phyloP scores from a whole-genome alignment of 1,140 invertebrate species.

The Drosophila tropicalis region DNA sequence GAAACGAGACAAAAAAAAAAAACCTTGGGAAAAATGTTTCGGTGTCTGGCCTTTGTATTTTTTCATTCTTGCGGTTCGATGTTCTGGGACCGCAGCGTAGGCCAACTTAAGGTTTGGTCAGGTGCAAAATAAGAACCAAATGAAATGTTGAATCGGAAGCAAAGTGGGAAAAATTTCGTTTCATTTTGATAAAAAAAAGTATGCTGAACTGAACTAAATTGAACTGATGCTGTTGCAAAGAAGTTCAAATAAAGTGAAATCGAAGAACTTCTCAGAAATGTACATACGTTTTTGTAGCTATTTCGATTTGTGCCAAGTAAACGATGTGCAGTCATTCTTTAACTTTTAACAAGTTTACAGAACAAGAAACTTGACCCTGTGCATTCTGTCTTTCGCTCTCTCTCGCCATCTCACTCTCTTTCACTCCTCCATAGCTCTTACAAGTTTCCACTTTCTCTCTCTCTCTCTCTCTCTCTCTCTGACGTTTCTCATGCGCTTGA shows the following conservation, averaged over 20 bases:
- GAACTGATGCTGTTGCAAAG: not conserved
- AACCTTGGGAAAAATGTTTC: slow-evolving; percentile 42
- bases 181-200: slow-evolving; percentile 1
- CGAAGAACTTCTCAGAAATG: slow-evolving; percentile 11
- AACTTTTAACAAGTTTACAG: slow-evolving; percentile 29
- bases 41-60: slow-evolving; percentile 12
- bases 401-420: not conserved
- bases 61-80: not conserved
- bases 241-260: slow-evolving; percentile 12
- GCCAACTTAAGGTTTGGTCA: not conserved
- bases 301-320: slow-evolving; percentile 28
- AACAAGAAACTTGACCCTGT: slow-evolving; percentile 29
- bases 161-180: slow-evolving; percentile 1
- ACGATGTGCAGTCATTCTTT: slow-evolving; percentile 49
- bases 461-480: slow-evolving; percentile 29
- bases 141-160: slow-evolving; percentile 13
- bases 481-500: slow-evolving; percentile 61
- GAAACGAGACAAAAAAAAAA: not conserved
- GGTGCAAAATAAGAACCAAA: not conserved
- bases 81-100: not conserved
- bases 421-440: not conserved
- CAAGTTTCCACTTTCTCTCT: not conserved
- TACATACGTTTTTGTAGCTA: slow-evolving; percentile 11
- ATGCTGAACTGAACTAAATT: slow-evolving; percentile 3
- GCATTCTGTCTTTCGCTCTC: slow-evolving; percentile 17